Base-by-base conservation (phyloP, 1,140 invertebrate genomes). In the Panagrolaimus sp. region DNA sequence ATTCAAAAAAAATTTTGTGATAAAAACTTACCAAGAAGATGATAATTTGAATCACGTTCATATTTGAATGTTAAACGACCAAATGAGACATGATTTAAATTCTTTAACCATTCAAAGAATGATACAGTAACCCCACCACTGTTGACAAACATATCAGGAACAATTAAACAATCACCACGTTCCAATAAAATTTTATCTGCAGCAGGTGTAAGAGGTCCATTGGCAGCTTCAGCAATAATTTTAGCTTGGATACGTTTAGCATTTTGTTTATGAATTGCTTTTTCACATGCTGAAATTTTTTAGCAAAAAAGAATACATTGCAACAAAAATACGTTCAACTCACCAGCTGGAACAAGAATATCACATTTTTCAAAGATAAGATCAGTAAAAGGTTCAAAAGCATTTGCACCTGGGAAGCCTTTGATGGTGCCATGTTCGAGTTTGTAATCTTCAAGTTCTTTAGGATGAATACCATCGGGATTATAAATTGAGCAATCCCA, bases 71-170 rank as follows among this genome's bases (percentile, higher is more conserved):
- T 94, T 69, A 98, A 88, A 80, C 94, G 88, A 71, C 95, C 95
- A 83, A 96, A 98, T 12, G 93, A 96, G 2, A 98, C 95, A 84
- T 98, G 95, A 85, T 97, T 98, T 52, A 98, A 87, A 86, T 98
- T 97, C 86, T 98, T 98, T 72, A 98, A 87, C 95, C 94, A 98
- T 84, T 98, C 95, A 86, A 98, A 98, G 88, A 96, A 98, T 28
- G 94, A 97, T 10, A 98, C 95, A 14, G 94, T 98, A 3, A 97
- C 95, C 91, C 93, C 94, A 85, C 94, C 94, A 76, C 93, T 93
- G 86, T 97, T 97, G 78, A 94, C 90, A 84, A 82, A 86, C 84
- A 95, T 86, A 86, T 97, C 94, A 43, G 95, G 95, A 83, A 98
- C 94, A 63, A 98, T 90, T 28, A 98, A 88, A 76, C 96, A 90